Base-by-base conservation (phyloP, 2,113 vertebrate species). In the Balaeniceps rex region DNA sequence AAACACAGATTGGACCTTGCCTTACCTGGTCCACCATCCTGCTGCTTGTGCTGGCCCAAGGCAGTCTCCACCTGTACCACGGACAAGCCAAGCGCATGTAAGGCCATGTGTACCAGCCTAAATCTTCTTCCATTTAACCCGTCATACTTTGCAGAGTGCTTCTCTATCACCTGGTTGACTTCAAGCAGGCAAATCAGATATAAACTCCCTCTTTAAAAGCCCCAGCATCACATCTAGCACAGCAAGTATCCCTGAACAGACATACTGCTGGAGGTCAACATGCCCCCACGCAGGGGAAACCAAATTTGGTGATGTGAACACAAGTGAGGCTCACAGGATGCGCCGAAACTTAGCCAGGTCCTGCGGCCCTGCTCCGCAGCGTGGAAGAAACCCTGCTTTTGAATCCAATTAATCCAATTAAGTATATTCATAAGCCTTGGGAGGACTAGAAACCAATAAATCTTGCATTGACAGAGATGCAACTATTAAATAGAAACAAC, bases 401-500 rank as follows among this genome's bases (percentile, higher is more conserved):
- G 7, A 89, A 55, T 51, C 38, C 63, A 68, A 0, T 18, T 11
- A 92, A 58, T 66, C 36, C 49, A 71, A 9, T 42, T 68, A 87
- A 82, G 44, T 34, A 65, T 4, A 13, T 68, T 83, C 44, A 38
- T 64, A 80, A 93, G 78, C 29, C 54, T 60, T 76, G 25, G 49
- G 81, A 96, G 60, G 31, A 76, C 21, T 68, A 58, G 36, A 81
- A 87, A 85, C 40, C 66, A 83, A 74, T 60, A 93, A 87, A 89
- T 87, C 55, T 77, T 68, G 47, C 70, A 88, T 5, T 66, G 51
- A 87, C 54, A 60, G 72, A 85, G 70, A 85, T 28, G 51, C 33
- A 63, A 82, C 83, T 76, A 75, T 83, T 42, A 88, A 95, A 94
- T 61, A 83, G 93, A 93, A 88, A 77, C 76, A 90, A 91, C 24